Conservation (phyloP, 2,888 invertebrate genomes). For the Bugulina stolonifera region DNA sequence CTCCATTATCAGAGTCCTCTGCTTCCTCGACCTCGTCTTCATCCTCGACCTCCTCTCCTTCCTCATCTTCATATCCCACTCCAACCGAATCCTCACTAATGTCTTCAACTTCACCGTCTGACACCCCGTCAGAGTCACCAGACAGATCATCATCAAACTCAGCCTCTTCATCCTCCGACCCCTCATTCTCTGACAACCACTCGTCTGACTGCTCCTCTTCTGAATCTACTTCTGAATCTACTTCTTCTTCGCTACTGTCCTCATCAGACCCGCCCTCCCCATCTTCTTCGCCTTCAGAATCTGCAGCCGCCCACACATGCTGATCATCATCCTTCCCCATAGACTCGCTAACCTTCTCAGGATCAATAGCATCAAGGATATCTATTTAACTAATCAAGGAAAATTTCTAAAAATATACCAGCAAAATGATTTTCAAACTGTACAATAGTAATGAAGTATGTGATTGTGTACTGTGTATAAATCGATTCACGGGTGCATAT, state of each 20-base stretch:
- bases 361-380: constrained; percentile 67
- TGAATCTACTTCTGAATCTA: neutral
- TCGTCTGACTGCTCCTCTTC: neutral
- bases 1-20: neutral
- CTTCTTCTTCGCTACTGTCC: no score
- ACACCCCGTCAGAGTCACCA: neutral
- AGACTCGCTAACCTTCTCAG: constrained; percentile 54
- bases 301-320: neutral
- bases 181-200: neutral
- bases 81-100: neutral
- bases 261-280: neutral
- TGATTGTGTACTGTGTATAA: no score
- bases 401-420: neutral
- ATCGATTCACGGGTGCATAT: no score
- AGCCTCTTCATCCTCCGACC: neutral
- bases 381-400: constrained; percentile 33
- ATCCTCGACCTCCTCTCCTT: neutral
- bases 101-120: neutral
- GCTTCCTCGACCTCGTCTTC: neutral
- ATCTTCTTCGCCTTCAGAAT: constrained; percentile 2
- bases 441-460: no score
- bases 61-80: neutral
- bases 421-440: neutral
- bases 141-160: neutral
- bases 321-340: constrained; percentile 14